Percentiles rank a stretch among this genome's conserved stretches.
Conservation (phyloP, 2,797 vertebrate species). For the Sciurus vulgaris region DNA sequence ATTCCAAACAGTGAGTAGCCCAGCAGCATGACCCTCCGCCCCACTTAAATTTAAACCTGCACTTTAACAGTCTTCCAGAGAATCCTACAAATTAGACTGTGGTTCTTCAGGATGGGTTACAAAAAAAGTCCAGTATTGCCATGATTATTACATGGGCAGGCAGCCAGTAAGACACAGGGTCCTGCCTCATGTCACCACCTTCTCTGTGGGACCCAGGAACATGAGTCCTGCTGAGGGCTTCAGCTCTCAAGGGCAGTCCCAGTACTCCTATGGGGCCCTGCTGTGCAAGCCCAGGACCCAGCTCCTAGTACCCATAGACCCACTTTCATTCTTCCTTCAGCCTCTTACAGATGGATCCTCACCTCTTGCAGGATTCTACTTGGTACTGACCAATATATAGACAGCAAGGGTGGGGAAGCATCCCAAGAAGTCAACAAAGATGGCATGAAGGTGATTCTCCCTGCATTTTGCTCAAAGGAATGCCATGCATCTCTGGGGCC, state of each 20-base stretch:
- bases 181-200: background rate
- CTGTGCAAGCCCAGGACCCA: background rate
- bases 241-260: background rate
- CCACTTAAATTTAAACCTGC: background rate
- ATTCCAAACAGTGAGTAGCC: background rate
- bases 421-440: background rate
- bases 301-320: background rate
- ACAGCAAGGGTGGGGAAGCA: too few relatives aligned
- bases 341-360: background rate
- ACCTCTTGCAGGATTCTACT: background rate
- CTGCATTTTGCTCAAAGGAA: background rate
- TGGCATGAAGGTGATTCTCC: background rate
- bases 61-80: background rate
- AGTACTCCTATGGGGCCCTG: too few relatives aligned
- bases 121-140: background rate
- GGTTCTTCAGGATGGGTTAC: background rate
- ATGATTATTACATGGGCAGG: background rate
- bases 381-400: background rate
- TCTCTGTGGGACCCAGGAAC: background rate
- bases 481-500: background rate
- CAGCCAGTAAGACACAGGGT: accelerated
- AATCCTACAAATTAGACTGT: too few relatives aligned
- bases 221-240: background rate
- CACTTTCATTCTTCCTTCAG: background rate
- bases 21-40: background rate